A percentile compares a stretch with the other conserved stretches of the same genome.
phyloP scores from a whole-genome alignment of 2,113 vertebrate genomes.

The Origma solitaria region DNA sequence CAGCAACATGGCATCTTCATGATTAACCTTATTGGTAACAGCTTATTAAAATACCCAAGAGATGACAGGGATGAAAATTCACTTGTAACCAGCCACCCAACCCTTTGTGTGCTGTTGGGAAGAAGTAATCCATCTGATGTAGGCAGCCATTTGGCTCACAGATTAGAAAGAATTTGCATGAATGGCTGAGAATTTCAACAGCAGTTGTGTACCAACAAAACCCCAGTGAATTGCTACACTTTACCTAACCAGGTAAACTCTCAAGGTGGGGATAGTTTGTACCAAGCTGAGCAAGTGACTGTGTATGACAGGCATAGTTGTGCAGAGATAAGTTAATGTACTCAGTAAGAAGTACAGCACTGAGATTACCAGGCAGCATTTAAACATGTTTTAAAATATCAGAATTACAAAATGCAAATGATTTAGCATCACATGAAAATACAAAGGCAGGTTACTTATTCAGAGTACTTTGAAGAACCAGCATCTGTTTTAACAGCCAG shows the following conservation, averaged over 20 bases:
- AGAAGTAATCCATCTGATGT: not conserved
- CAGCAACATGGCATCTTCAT: not conserved
- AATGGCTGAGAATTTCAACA: conserved; percentile 36
- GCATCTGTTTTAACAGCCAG: not conserved
- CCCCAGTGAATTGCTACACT: not conserved
- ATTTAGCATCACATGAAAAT: not conserved
- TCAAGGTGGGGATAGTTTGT: not conserved
- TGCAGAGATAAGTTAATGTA: not conserved
- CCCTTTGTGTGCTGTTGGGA: not conserved
- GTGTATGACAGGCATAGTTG: not conserved
- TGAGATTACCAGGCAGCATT: not conserved
- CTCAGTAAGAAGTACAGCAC: not conserved
- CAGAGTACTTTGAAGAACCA: not conserved
- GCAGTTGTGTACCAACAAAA: not conserved
- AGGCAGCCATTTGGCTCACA: conserved; percentile 48
- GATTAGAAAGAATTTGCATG: conserved; percentile 54
- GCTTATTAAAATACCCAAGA: conserved; percentile 25
- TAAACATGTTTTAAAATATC: not conserved
- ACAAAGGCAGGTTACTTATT: not conserved
- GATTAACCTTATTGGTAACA: not conserved
- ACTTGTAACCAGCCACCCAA: not conserved
- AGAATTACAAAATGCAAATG: not conserved
- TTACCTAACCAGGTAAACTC: not conserved
- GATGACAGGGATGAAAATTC: conserved; percentile 47
- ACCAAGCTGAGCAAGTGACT: not conserved